Evolutionary conservation across 2,113 vertebrate species (phyloP), one percentile per base, ranked within the genome.

Genomic region (Capricornis sumatraensis): DNA sequence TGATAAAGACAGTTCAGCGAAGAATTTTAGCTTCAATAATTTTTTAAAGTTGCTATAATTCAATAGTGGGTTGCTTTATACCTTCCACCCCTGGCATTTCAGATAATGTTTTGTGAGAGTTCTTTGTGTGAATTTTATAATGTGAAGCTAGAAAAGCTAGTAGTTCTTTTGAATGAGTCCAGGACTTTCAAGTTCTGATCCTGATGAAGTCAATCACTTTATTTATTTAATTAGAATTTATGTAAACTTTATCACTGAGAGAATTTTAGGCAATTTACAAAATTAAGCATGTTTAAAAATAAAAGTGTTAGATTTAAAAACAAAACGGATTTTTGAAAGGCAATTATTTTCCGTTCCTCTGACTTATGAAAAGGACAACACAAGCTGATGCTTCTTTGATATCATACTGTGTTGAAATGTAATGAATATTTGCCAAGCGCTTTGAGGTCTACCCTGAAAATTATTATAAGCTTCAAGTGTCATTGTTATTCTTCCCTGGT

Each of bases 241-340:
- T 25, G 43, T 21, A n/a, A 67, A 91, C 19, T 6, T 28, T 76
- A 85, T 85, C 67, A 10, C 86, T 25, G 14, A 93, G 57, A 84
- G 19, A 45, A 55, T 79, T 89, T 82, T 45, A 57, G 76, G 57
- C 89, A 78, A 92, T 96, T 91, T 91, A 60, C 27, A 95, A 93
- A 87, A 96, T 91, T 89, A 95, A 71, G 40, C 13, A 50, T 76
- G 90, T 62, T 94, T 79, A 83, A 79, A 94, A 95, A 89, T 94
- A 89, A 78, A 94, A 97, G 76, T 33, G 23, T 85, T 84, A 83
- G 28, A 12, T 19, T 36, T 74, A n/a, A 88, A 97, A 89, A 40
- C 5, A 78, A 95, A 95, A 93, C 7, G 50, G 74, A 33, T 97
- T 94, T 85, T 94, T 55, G 40, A 88, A 92, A 89, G 43, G 33